Evolutionary conservation across 2,888 invertebrate species (phyloP).

Genomic region (Callyntrura sp.): DNA sequence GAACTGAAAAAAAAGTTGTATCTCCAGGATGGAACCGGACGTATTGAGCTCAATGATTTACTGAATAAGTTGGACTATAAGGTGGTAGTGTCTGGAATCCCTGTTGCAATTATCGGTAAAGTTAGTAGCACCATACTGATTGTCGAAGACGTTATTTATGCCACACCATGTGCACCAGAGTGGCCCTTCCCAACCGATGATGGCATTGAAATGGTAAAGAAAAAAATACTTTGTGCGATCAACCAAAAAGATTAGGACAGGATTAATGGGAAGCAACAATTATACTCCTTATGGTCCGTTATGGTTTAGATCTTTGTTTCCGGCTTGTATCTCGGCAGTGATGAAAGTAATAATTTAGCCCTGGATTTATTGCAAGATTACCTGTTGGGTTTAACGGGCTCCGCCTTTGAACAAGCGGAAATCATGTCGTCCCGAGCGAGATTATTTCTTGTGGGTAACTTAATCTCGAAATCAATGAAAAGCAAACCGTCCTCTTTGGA

Average conservation of each 20-base stretch:
- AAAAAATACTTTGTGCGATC: background rate
- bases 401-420: slow-evolving; percentile 68
- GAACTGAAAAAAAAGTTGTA: background rate
- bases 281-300: no score
- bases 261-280: no score
- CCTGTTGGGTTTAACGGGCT: slow-evolving; percentile 74
- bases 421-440: slow-evolving; percentile 46
- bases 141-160: slow-evolving; percentile 70
- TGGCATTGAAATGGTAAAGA: slow-evolving; percentile 77
- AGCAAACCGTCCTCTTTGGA: background rate
- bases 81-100: slow-evolving; percentile 67
- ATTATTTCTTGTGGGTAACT: slow-evolving; percentile 75
- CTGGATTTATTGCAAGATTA: slow-evolving; percentile 76
- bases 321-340: slow-evolving; percentile 69
- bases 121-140: slow-evolving; percentile 38
- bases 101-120: slow-evolving; percentile 65
- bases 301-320: slow-evolving; percentile 75
- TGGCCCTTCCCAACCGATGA: slow-evolving; percentile 56
- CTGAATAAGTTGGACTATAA: slow-evolving; percentile 9
- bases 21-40: slow-evolving; percentile 62
- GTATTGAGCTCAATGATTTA: slow-evolving; percentile 49
- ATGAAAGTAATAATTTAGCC: slow-evolving; percentile 9
- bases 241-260: no score
- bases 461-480: slow-evolving; percentile 36
- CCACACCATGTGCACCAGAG: slow-evolving; percentile 65